A percentile compares a stretch with the other conserved stretches of the same genome.
Evolutionary conservation across 2,888 invertebrate species (phyloP).

Genomic region (Halictus quadricinctus): DNA sequence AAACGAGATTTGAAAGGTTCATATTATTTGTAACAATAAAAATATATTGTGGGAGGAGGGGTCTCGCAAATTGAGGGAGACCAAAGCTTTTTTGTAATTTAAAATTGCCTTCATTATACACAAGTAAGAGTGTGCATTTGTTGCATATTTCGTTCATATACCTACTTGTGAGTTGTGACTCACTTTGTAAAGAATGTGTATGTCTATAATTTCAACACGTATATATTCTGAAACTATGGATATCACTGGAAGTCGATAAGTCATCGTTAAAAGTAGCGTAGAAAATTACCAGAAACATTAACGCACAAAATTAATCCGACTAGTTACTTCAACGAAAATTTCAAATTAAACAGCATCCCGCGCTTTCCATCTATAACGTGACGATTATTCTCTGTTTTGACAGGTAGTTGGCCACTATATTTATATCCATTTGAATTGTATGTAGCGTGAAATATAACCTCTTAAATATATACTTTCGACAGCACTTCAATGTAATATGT

Average conservation of each 20-base stretch:
- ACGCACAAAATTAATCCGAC: background rate
- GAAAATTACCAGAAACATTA: background rate
- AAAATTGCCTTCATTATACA: no score
- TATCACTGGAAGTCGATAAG: background rate
- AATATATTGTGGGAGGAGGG: background rate
- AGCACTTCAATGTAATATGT: background rate
- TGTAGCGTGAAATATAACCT: slow-evolving; percentile 20
- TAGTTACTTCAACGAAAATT: background rate
- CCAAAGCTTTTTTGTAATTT: no score
- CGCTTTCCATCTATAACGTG: background rate
- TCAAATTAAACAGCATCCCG: slow-evolving; percentile 22
- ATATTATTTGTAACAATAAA: background rate
- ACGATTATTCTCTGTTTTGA: slow-evolving; percentile 26
- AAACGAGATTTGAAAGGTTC: background rate
- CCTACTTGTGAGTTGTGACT: background rate
- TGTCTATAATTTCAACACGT: background rate
- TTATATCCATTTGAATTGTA: background rate
- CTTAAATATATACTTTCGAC: background rate
- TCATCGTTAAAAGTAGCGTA: slow-evolving; percentile 20
- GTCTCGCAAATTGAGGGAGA: no score
- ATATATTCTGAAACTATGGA: background rate
- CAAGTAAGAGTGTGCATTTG: no score
- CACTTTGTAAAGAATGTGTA: background rate
- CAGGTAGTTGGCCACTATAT: slow-evolving; percentile 26
- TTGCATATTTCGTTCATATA: no score